Evolutionary conservation across 2,797 vertebrate genomes (phyloP), one percentile per base, ranked within the genome.

Genomic region (Prunella strophiata): DNA sequence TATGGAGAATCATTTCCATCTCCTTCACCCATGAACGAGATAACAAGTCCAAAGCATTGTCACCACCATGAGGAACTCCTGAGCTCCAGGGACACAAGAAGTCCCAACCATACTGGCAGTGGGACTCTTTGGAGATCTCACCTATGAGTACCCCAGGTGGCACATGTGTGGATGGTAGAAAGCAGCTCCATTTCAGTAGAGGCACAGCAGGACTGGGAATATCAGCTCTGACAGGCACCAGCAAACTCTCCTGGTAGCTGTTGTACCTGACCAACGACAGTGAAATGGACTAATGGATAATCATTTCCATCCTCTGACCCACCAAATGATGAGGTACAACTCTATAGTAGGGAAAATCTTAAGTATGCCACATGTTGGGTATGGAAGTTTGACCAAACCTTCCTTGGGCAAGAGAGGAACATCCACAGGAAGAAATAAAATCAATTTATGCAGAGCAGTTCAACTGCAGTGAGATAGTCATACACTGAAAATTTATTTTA

Each of bases 301-400:
- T 38, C 54, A 42, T 7, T 50, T 38, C 11, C 42, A 30, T 42
- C 34, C 76, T 77, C 74, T 74, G n/a, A 22, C 22, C 57, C 32
- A 21, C 54, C 48, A 52, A 38, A 81, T 48, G 5, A 42, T 3
- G 4, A 63, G 21, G 9, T 57, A 30, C 19, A 40, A 0, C 10
- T 63, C n/a, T 26, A 1, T 3, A 1, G 18, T 30, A 38, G 6
- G 8, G 48, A 18, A 68, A 83, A 29, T 38, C 27, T 63, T 21
- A 29, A 51, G 7, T 10, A 16, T 0, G 3, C 12, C 18, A 1
- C 9, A 59, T 43, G 12, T 51, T 15, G 3, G 16, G 16, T 36
- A 7, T 7, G 4, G 34, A 89, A 76, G 8, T 43, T 62, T 70
- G 32, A 16, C 11, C 36, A 27, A 3, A 62, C 19, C 19, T 16